Evolutionary conservation across 2,888 invertebrate genomes (phyloP).

Genomic region (Drosophila suboccidentalis): DNA sequence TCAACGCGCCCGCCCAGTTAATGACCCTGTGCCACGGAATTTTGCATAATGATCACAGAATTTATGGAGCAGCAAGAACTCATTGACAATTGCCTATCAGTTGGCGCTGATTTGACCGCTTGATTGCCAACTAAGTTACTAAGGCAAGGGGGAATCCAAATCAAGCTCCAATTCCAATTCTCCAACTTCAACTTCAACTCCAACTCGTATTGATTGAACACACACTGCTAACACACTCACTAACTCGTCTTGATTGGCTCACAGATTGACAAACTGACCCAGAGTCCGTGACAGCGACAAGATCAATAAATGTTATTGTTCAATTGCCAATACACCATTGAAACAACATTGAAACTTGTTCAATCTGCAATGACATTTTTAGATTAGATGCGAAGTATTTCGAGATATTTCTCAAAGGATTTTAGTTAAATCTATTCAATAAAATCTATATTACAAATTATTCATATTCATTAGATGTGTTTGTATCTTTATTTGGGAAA

Average conservation of each 20-base stretch:
- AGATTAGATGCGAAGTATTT: constrained; percentile 1
- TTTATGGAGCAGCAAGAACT: constrained; percentile 29
- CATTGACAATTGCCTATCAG: constrained; percentile 49
- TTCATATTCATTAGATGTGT: too few species aligned
- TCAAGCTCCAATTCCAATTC: constrained; percentile 8
- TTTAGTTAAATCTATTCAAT: too few species aligned
- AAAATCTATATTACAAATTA: too few species aligned
- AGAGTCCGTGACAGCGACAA: constrained; percentile 59
- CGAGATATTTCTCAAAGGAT: not conserved
- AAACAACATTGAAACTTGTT: constrained; percentile 19
- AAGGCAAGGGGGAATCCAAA: constrained; percentile 45
- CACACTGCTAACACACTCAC: constrained; percentile 61
- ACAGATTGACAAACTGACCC: constrained; percentile 62
- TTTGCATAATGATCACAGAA: constrained; percentile 52
- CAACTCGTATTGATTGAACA: constrained; percentile 41
- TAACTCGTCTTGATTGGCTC: constrained; percentile 44
- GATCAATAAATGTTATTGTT: constrained; percentile 54
- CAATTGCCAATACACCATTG: constrained; percentile 33
- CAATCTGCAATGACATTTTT: constrained; percentile 1
- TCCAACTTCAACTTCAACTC: constrained; percentile 1
- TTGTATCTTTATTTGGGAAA: too few species aligned
- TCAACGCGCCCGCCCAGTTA: constrained; percentile 67
- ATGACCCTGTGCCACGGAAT: constrained; percentile 68
- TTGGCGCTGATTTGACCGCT: constrained; percentile 50
- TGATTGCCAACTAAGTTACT: constrained; percentile 75